Evolutionary conservation across 2,113 vertebrate species (phyloP).

Genomic region (Eira barbara): DNA sequence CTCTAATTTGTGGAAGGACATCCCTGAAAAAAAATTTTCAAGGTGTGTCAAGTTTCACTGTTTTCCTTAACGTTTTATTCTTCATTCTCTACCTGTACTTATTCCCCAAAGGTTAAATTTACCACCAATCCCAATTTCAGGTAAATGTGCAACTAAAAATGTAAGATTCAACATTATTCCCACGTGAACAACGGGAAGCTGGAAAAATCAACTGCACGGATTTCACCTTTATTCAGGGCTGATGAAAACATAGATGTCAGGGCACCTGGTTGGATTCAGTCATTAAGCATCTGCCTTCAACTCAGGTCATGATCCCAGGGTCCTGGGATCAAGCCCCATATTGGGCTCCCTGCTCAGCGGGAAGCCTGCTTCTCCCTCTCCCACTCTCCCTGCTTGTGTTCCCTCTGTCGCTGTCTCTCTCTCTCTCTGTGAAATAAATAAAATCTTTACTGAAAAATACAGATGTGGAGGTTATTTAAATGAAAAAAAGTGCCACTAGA

Average conservation of each 20-base stretch:
- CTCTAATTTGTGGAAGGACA: slow-evolving; percentile 13
- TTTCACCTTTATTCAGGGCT: slow-evolving; percentile 17
- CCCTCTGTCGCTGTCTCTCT: too few relatives aligned
- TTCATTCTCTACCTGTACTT: background rate
- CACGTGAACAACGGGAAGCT: background rate
- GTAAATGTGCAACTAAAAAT: slow-evolving; percentile 42
- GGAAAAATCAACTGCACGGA: background rate
- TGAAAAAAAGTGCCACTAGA: slow-evolving; percentile 37
- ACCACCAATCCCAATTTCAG: slow-evolving; percentile 21
- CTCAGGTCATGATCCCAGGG: too few relatives aligned
- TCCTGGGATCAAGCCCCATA: too few relatives aligned
- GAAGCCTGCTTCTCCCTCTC: too few relatives aligned
- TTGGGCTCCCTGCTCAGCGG: too few relatives aligned
- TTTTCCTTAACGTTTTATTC: background rate
- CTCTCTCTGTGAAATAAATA: too few relatives aligned
- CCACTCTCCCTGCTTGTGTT: too few relatives aligned
- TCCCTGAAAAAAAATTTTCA: background rate
- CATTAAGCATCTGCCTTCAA: too few relatives aligned
- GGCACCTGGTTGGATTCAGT: too few relatives aligned
- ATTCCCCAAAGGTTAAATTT: background rate
- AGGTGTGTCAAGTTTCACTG: background rate
- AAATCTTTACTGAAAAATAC: background rate
- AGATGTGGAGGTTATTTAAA: slow-evolving; percentile 51
- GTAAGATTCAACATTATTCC: background rate
- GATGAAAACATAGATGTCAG: background rate